A percentile compares a stretch with the other conserved stretches of the same genome.
Evolutionary conservation across 1,140 invertebrate species (phyloP).

Genomic region (Melitaea cinxia): DNA sequence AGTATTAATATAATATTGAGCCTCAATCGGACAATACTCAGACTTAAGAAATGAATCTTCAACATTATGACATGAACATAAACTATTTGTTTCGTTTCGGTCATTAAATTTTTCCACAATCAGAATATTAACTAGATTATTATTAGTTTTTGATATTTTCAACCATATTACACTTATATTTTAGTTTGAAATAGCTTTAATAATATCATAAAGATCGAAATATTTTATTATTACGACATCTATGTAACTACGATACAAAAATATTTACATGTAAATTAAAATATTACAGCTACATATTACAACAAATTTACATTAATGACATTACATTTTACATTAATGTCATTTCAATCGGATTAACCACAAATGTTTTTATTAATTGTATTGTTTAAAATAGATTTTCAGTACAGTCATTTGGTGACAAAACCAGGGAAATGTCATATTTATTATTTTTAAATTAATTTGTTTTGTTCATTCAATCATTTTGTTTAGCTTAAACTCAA

Average conservation of each 20-base stretch:
- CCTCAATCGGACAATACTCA: too few species aligned
- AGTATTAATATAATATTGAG: too few species aligned
- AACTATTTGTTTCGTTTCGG: background rate
- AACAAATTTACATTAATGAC: constrained; percentile 11
- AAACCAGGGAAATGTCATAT: too few species aligned
- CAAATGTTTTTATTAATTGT: background rate
- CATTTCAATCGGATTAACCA: background rate
- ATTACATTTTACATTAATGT: background rate
- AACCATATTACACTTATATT: background rate
- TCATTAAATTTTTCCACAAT: background rate
- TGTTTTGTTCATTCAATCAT: too few species aligned
- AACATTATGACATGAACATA: too few species aligned
- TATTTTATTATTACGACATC: constrained; percentile 16
- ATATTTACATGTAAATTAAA: constrained; percentile 19
- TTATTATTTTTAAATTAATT: too few species aligned
- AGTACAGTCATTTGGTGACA: too few species aligned
- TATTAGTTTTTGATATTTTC: background rate
- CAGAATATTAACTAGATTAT: background rate
- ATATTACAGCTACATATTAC: constrained; percentile 7
- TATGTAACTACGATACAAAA: constrained; percentile 8
- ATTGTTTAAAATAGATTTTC: background rate
- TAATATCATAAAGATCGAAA: background rate
- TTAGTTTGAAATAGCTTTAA: background rate
- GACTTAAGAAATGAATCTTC: too few species aligned
- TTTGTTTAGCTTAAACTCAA: too few species aligned